phyloP scores from a whole-genome alignment of 2,888 invertebrate genomes.

The Napeogenes inachia region DNA sequence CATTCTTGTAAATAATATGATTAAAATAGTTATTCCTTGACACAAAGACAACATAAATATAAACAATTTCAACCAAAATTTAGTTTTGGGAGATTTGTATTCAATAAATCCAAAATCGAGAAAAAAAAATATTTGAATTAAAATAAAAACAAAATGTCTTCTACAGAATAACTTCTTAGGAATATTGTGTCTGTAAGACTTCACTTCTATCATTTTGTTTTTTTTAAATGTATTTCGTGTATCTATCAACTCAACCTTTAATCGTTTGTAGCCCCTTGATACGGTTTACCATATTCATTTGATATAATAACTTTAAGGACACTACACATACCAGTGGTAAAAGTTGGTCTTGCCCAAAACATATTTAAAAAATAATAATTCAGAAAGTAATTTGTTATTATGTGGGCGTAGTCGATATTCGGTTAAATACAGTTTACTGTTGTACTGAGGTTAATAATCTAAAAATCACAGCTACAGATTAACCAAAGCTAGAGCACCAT shows the following conservation, averaged over 20 bases:
- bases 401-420: too few species aligned
- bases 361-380: too few species aligned
- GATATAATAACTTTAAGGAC: too few species aligned
- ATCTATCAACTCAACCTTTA: neutral
- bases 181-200: neutral
- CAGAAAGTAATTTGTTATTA: too few species aligned
- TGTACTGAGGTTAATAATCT: too few species aligned
- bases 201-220: neutral
- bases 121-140: neutral
- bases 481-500: too few species aligned
- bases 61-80: neutral
- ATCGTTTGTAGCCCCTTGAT: too few species aligned
- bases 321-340: too few species aligned
- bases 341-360: too few species aligned
- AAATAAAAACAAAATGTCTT: neutral
- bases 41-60: neutral
- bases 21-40: neutral
- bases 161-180: neutral
- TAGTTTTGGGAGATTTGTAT: neutral
- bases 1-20: neutral
- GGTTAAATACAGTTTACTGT: too few species aligned
- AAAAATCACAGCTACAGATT: too few species aligned
- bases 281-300: too few species aligned
- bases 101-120: slow-evolving; percentile 8
- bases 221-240: neutral